A percentile compares a stretch with the other conserved stretches of the same genome.
Evolutionary conservation across 2,888 invertebrate genomes (phyloP).

Genomic region (Mactromeris polynyma): DNA sequence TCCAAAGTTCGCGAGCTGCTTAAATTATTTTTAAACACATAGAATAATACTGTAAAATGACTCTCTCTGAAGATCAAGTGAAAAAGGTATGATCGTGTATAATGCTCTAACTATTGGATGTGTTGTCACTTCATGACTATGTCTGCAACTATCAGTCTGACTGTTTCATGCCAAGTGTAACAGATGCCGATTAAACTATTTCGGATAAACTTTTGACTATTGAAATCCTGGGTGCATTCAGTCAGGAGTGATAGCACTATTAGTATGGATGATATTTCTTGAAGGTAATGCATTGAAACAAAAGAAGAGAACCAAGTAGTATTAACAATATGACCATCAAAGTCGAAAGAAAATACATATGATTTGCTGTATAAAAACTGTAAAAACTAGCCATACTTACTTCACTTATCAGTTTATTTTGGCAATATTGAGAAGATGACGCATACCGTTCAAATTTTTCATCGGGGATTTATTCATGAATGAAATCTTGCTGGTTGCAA

Average conservation of each 20-base stretch:
- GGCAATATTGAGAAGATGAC: no score
- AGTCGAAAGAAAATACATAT: no score
- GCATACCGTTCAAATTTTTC: no score
- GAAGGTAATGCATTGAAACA: neutral
- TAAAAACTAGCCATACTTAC: no score
- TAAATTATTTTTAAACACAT: neutral
- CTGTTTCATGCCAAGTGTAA: neutral
- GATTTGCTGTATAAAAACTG: no score
- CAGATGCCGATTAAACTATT: neutral
- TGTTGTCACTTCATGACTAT: neutral
- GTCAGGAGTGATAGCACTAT: neutral
- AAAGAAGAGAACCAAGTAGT: no score
- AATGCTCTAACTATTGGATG: no score
- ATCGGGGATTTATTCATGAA: no score
- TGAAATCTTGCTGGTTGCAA: no score
- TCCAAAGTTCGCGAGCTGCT: neutral
- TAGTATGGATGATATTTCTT: neutral
- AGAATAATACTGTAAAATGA: neutral
- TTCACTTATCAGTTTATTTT: no score
- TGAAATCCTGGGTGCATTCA: neutral
- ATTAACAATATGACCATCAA: no score
- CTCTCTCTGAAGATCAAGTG: slow-evolving; percentile 37
- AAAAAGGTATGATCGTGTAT: slow-evolving; percentile 8
- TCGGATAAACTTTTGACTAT: neutral
- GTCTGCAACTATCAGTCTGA: neutral